Base-by-base conservation (phyloP, 2,797 vertebrate genomes). In the Sebastes vulpes region DNA sequence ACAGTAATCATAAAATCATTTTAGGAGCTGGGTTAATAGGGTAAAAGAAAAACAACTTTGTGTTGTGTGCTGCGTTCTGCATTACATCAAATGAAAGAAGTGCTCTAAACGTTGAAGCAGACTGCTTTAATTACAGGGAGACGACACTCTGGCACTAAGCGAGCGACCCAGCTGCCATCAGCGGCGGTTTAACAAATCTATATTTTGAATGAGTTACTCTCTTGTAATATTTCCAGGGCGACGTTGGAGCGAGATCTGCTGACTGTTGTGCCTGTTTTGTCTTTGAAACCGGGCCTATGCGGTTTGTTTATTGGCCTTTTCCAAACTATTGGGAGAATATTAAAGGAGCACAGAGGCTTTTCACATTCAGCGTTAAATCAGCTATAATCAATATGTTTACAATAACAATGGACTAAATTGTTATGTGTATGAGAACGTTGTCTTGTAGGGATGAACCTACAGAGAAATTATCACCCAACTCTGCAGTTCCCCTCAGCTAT, bases 61-160 rank as follows among this genome's bases (percentile, higher is more conserved):
- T 58, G 48, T 76, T 53, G 42, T 50, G 21, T 50, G 7, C 16
- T 18, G 80, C n/a, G 2, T 82, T 68, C 14, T 48, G 16, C 60
- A 59, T 60, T 57, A 46, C 42, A 42, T 70, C 32, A 9, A 12
- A 14, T 29, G 46, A 77, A 32, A 64, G 58, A 31, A 26, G 28
- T 3, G 23, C 59, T 53, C 54, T 50, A 6, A 73, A 60, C 57
- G 26, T 56, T 7, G 3, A 66, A 53, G 65, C 84, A 73, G 75
- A 68, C 79, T 1, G 77, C 64, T 77, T 75, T 84, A 87, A 81
- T 88, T 87, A 89, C 38, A 83, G 46, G 63, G 83, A 90, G 70
- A 72, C 60, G 4, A 61, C 63, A 46, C 52, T 72, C 31, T 83
- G 81, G 72, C 81, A 8, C 46, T 25, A 9, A 52, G 54, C 9